Conservation (phyloP, 2,888 invertebrate genomes). For the Autographa pulchrina region DNA sequence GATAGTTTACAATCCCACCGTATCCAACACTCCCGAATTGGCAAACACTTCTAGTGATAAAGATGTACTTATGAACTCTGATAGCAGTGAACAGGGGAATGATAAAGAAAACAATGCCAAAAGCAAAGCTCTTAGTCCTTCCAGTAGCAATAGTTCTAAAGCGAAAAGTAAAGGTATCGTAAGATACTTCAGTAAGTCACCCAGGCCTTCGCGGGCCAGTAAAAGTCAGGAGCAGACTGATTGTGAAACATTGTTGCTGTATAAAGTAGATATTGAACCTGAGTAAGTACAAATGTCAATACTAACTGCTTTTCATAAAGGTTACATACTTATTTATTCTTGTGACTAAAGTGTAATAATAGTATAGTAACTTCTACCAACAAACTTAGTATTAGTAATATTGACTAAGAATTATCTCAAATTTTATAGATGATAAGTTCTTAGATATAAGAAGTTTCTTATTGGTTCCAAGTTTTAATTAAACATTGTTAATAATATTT, state of each 20-base stretch:
- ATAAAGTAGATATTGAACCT: constrained; percentile 79
- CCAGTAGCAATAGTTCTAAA: constrained; percentile 48
- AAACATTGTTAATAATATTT: too few relatives aligned
- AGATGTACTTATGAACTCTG: constrained; percentile 27
- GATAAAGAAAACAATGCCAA: constrained; percentile 71
- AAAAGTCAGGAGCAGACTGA: constrained; percentile 57
- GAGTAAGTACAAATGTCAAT: constrained; percentile 70
- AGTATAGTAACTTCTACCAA: too few relatives aligned
- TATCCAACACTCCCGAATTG: constrained; percentile 27
- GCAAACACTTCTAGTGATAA: background rate
- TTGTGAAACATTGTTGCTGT: constrained; percentile 74
- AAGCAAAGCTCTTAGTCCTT: constrained; percentile 67
- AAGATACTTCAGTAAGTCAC: constrained; percentile 72
- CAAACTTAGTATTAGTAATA: too few relatives aligned
- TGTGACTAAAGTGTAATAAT: too few relatives aligned
- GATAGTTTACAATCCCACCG: constrained; percentile 82
- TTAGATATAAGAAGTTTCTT: too few relatives aligned
- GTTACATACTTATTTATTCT: too few relatives aligned
- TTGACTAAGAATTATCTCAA: too few relatives aligned
- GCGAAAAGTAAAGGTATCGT: constrained; percentile 69
- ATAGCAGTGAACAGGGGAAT: constrained; percentile 41
- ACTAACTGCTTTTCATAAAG: too few relatives aligned
- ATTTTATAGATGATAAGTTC: too few relatives aligned
- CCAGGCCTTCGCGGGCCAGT: constrained; percentile 47
- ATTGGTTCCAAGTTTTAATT: too few relatives aligned